phyloP scores from a whole-genome alignment of 2,797 vertebrate genomes.

The Pteronotus mesoamericanus region DNA sequence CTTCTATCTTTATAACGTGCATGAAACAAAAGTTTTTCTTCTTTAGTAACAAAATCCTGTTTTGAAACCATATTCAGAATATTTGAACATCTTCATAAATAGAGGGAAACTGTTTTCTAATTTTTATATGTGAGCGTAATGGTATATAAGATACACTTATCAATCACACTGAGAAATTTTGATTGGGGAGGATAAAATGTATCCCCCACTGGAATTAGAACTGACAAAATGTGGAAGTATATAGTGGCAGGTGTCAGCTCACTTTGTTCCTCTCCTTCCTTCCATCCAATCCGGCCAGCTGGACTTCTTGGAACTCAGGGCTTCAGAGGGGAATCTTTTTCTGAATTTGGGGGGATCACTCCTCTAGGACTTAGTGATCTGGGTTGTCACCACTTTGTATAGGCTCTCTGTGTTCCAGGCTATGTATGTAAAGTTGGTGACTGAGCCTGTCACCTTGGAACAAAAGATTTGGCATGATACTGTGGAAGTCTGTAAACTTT shows the following conservation, averaged over 20 bases:
- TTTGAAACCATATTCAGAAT: conserved; percentile 24
- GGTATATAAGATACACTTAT: background rate
- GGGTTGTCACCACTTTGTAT: background rate
- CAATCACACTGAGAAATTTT: background rate
- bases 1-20: background rate
- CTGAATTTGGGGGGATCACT: background rate
- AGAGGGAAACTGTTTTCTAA: background rate
- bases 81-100: conserved; percentile 8
- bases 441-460: background rate
- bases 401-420: background rate
- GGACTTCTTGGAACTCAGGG: background rate
- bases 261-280: background rate
- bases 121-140: background rate
- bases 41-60: background rate
- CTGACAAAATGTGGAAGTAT: background rate
- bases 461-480: background rate
- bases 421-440: background rate
- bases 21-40: background rate
- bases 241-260: background rate
- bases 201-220: background rate
- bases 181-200: background rate
- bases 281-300: background rate
- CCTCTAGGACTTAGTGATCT: background rate
- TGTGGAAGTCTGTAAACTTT: background rate
- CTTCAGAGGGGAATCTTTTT: background rate